Evolutionary conservation across 2,888 invertebrate species (phyloP), one percentile per base, ranked within the genome.

Genomic region (Drosophila dives): DNA sequence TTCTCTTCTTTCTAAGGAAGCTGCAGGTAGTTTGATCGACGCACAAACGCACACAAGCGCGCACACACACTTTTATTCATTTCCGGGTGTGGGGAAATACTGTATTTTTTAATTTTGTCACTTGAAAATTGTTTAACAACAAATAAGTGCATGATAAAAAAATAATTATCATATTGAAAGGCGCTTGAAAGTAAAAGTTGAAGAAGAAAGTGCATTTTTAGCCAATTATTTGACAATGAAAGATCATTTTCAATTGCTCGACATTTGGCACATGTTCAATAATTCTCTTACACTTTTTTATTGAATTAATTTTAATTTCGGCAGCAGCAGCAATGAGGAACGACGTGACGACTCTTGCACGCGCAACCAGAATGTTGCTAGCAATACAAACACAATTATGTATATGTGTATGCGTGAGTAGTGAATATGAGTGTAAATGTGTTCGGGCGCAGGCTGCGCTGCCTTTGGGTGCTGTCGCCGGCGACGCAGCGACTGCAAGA

Each of bases 241-340:
- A 64, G 61, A 40, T 56, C 2, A 53, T 64, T 61, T 64, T 62
- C 49, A 26, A 63, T 49, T 42, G 10, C 15, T 45, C 15, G 20
- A 26, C 26, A 17, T 58, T 45, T 75, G 84, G 74, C 82, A 79
- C 65, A 67, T 67, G 61, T 63, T 69, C 72, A 80, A 67, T 53
- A 54, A 60, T 74, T 73, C 54, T 26, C 84, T 84, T 80, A 81
- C 80, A 71, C 38, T 80, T 81, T 80, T 81, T 76, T 74, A 69
- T 83, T 86, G 59, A 70, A 76, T 75, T 84, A 75, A 76, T 73
- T 86, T 70, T 48, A 66, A 70, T 78, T 83, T 78, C 60, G 36
- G 63, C 58, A 49, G 33, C 40, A 55, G 48, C 53, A 74, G 48
- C 20, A 26, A 55, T 12, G 53, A 20, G 26, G 48, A 33, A 56